Conservation (phyloP, 2,888 invertebrate genomes). For the Nineta flava region DNA sequence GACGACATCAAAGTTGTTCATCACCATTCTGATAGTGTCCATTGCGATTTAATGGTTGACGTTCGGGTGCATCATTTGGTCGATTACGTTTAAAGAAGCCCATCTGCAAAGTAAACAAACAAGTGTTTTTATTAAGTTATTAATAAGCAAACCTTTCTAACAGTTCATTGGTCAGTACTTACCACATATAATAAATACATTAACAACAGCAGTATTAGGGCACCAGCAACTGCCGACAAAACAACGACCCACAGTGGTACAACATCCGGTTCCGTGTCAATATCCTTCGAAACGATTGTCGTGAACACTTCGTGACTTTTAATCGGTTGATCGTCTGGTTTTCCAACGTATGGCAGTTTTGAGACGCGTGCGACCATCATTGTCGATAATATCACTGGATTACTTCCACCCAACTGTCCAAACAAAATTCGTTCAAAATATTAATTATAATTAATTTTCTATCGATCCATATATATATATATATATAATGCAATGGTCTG, state of each 20-base stretch:
- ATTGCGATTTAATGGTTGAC: slow-evolving; percentile 68
- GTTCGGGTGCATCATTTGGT: slow-evolving; percentile 64
- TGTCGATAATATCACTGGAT: slow-evolving; percentile 56
- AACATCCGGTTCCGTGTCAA: slow-evolving; percentile 45
- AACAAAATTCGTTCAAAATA: slow-evolving; percentile 7
- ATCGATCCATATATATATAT: no score
- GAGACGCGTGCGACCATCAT: slow-evolving; percentile 57
- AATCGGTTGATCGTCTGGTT: slow-evolving; percentile 40
- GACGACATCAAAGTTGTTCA: slow-evolving; percentile 50
- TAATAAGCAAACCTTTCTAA: neutral
- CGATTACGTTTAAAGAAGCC: slow-evolving; percentile 89
- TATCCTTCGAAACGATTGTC: slow-evolving; percentile 45
- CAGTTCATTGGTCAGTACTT: slow-evolving; percentile 16
- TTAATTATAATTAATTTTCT: no score
- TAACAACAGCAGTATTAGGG: slow-evolving; percentile 59
- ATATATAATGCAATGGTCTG: no score
- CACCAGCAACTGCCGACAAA: slow-evolving; percentile 67
- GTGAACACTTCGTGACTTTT: slow-evolving; percentile 57
- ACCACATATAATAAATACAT: slow-evolving; percentile 73
- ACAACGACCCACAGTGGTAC: slow-evolving; percentile 80
- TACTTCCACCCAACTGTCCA: slow-evolving; percentile 27
- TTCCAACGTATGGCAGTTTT: slow-evolving; percentile 49
- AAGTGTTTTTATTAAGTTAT: neutral
- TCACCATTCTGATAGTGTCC: slow-evolving; percentile 51
- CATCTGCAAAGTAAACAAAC: slow-evolving; percentile 45